Percentiles rank a stretch among this genome's conserved stretches.
Evolutionary conservation across 2,888 invertebrate genomes (phyloP).

Genomic region (Sinohyriopsis cumingii): DNA sequence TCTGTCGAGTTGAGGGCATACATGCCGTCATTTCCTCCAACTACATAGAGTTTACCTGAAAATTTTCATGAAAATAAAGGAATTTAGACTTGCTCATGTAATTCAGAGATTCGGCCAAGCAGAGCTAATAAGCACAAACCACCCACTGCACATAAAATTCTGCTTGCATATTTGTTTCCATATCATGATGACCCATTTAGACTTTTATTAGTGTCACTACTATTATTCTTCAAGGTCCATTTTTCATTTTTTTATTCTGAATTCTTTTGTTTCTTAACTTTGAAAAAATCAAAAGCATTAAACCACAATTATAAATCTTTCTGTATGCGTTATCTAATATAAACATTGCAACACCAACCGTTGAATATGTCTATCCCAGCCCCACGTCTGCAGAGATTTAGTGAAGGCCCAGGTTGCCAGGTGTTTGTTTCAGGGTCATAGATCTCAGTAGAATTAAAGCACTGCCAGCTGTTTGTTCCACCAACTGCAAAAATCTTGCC

Average conservation of each 20-base stretch:
- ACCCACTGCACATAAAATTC: too few species aligned
- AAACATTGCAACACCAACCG: constrained; percentile 45
- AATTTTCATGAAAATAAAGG: not conserved
- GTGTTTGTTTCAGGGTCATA: constrained; percentile 78
- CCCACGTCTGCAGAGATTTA: constrained; percentile 80
- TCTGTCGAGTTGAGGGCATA: constrained; percentile 73
- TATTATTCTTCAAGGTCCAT: too few species aligned
- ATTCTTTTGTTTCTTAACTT: too few species aligned
- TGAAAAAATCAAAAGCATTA: too few species aligned
- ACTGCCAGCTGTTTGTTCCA: constrained; percentile 92
- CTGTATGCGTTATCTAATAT: too few species aligned
- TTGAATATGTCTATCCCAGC: constrained; percentile 66
- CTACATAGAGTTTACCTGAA: constrained; percentile 79
- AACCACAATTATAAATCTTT: too few species aligned
- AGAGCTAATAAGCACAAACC: too few species aligned
- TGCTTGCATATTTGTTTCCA: too few species aligned
- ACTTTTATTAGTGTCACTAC: too few species aligned
- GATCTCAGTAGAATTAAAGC: constrained; percentile 81
- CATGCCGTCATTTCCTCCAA: constrained; percentile 89
- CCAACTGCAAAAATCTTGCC: constrained; percentile 85
- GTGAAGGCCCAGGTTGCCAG: constrained; percentile 82
- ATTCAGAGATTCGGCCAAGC: too few species aligned
- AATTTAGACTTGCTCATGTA: not conserved
- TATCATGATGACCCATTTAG: too few species aligned
- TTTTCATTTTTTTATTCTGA: too few species aligned